Evolutionary conservation across 2,888 invertebrate genomes (phyloP).

Genomic region (Spialia ferax): DNA sequence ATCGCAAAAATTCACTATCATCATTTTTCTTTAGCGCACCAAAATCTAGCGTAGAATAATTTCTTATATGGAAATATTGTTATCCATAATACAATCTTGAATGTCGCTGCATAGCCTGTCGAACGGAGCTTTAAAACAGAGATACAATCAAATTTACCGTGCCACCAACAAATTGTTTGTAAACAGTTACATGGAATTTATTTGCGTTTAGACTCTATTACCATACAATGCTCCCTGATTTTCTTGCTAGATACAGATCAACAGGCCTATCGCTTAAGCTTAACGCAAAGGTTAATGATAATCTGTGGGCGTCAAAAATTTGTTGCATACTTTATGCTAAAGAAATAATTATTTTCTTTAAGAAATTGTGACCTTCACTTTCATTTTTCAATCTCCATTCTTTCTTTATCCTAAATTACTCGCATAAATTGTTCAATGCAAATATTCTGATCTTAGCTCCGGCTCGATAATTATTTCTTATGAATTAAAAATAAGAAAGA

Average conservation of each 20-base stretch:
- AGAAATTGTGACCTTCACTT: no score
- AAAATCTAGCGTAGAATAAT: neutral
- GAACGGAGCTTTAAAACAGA: constrained; percentile 17
- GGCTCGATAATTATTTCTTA: no score
- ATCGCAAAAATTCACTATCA: no score
- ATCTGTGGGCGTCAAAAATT: neutral
- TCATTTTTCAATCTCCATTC: no score
- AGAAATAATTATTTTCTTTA: neutral
- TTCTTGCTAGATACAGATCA: constrained; percentile 10
- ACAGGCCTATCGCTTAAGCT: neutral
- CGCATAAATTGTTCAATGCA: no score
- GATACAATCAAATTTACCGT: constrained; percentile 35
- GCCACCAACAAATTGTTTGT: constrained; percentile 24
- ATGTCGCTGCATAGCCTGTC: constrained; percentile 19
- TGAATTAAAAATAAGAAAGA: neutral
- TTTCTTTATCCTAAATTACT: no score
- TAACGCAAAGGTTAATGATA: neutral
- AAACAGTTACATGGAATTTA: constrained; percentile 34
- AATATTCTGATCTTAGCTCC: no score
- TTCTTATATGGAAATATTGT: constrained; percentile 11
- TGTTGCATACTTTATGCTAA: neutral
- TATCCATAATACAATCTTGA: constrained; percentile 32
- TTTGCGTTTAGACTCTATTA: constrained; percentile 28
- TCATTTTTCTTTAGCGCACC: no score
- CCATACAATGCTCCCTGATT: constrained; percentile 33